Percentiles rank a stretch among this genome's conserved stretches.
These are phyloP conservation scores for Idaea dimidiata DNA, from an alignment of 2,888 invertebrate species.

Conservation along the genomic window DNA sequence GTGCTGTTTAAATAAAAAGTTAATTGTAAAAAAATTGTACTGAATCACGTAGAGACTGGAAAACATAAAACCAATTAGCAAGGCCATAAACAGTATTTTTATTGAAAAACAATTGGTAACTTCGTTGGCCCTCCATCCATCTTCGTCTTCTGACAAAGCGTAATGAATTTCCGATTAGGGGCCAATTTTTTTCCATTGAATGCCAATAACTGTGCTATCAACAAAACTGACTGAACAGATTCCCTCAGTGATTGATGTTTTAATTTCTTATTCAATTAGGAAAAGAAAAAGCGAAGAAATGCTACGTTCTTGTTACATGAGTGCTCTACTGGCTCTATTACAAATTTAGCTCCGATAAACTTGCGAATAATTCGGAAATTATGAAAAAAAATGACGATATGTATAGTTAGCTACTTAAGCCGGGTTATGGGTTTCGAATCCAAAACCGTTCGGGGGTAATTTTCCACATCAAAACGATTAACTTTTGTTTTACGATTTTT, in stretches of 20 bases:
- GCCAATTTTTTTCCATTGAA: conserved; percentile 17
- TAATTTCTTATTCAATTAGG: conserved; percentile 5
- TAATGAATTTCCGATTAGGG: conserved; percentile 27
- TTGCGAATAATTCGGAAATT: too few relatives aligned
- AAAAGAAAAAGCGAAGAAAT: not conserved
- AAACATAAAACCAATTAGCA: conserved; percentile 19
- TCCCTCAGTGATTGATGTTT: conserved; percentile 16
- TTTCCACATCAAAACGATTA: too few relatives aligned
- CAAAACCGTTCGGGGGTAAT: too few relatives aligned
- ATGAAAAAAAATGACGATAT: too few relatives aligned
- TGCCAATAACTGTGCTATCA: conserved; percentile 20
- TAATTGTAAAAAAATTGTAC: not conserved
- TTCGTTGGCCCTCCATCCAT: conserved; percentile 29
- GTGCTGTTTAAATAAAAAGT: too few relatives aligned
- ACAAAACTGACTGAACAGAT: conserved; percentile 19
- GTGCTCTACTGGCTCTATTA: too few relatives aligned
- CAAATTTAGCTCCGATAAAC: too few relatives aligned
- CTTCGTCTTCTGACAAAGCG: conserved; percentile 27
- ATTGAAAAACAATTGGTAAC: conserved; percentile 18
- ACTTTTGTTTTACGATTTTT: too few relatives aligned
- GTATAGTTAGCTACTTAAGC: too few relatives aligned
- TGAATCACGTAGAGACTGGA: not conserved
- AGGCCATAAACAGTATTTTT: conserved; percentile 15
- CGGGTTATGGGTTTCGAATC: too few relatives aligned
- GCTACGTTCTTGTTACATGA: not conserved